Percentiles rank a stretch among this genome's conserved stretches.
Evolutionary conservation across 53 echinoderm and acorn worm species (phyloP).

Genomic region (Zoroaster sp.): DNA sequence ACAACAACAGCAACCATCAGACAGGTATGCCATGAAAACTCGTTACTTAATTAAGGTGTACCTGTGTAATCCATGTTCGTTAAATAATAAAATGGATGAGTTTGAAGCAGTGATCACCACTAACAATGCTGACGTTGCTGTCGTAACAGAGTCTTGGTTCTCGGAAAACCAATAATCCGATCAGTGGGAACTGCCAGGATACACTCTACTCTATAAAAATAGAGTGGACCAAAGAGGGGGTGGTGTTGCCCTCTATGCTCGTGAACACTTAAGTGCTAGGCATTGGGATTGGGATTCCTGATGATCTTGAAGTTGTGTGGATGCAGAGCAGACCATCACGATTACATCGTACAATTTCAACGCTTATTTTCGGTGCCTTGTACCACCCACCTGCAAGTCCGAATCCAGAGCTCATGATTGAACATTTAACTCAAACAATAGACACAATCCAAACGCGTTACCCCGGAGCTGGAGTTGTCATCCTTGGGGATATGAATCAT

Average conservation of each 20-base stretch:
- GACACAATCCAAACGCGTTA: slow-evolving; percentile 34
- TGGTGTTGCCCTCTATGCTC: slow-evolving; percentile 47
- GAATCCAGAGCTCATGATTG: slow-evolving; percentile 1
- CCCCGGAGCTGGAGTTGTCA: slow-evolving; percentile 10
- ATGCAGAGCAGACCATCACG: slow-evolving; percentile 12
- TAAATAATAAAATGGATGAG: too few relatives aligned
- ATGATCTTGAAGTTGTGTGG: slow-evolving; percentile 44
- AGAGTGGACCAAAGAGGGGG: slow-evolving; percentile 31
- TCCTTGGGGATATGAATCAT: slow-evolving; percentile 45
- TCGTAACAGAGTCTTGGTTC: slow-evolving; percentile 52
- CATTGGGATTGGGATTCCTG: neutral
- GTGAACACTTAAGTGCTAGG: neutral
- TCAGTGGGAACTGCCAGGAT: slow-evolving; percentile 17
- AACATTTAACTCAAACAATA: slow-evolving; percentile 18
- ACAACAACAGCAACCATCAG: neutral
- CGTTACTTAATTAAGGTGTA: too few relatives aligned
- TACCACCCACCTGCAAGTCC: slow-evolving; percentile 31
- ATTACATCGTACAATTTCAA: neutral
- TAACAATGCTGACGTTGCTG: slow-evolving; percentile 4
- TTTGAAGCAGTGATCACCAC: too few relatives aligned
- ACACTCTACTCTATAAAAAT: slow-evolving; percentile 8
- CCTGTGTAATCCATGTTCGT: too few relatives aligned
- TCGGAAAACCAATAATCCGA: neutral
- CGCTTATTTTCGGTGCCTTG: slow-evolving; percentile 17
- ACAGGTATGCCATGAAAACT: too few relatives aligned